phyloP scores from a whole-genome alignment of 2,888 invertebrate genomes.

The Cabera pusaria region DNA sequence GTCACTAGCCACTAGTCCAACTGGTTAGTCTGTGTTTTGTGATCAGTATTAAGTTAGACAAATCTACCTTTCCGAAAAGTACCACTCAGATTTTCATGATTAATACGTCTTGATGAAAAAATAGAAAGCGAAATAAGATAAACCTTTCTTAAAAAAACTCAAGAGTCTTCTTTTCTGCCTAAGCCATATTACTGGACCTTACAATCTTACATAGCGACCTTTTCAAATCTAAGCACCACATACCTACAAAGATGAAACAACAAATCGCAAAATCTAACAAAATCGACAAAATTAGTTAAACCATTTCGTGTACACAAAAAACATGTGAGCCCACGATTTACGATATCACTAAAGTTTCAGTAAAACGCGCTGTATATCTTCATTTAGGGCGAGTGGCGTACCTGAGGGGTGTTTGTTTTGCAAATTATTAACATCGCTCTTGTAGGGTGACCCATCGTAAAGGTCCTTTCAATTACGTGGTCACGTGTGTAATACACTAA shows the following conservation, averaged over 20 bases:
- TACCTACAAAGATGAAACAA: not conserved
- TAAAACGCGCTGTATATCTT: conserved; percentile 34
- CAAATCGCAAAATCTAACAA: conserved; percentile 16
- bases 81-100: no score
- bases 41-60: no score
- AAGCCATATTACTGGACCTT: no score
- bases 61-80: no score
- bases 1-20: no score
- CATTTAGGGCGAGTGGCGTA: conserved; percentile 34
- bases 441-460: conserved; percentile 36
- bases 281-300: conserved; percentile 32
- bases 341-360: conserved; percentile 30
- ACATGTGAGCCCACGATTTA: conserved; percentile 35
- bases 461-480: conserved; percentile 54
- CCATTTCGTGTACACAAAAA: conserved; percentile 30
- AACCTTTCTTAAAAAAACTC: no score
- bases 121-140: no score
- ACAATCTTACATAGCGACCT: no score
- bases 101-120: no score
- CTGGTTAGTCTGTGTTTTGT: no score
- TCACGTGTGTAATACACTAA: conserved; percentile 60
- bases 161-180: no score
- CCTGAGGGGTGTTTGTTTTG: conserved; percentile 44
- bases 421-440: conserved; percentile 48
- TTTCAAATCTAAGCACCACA: no score